phyloP scores from a whole-genome alignment of 1,140 invertebrate genomes.

The Drosophila parabipectinata region DNA sequence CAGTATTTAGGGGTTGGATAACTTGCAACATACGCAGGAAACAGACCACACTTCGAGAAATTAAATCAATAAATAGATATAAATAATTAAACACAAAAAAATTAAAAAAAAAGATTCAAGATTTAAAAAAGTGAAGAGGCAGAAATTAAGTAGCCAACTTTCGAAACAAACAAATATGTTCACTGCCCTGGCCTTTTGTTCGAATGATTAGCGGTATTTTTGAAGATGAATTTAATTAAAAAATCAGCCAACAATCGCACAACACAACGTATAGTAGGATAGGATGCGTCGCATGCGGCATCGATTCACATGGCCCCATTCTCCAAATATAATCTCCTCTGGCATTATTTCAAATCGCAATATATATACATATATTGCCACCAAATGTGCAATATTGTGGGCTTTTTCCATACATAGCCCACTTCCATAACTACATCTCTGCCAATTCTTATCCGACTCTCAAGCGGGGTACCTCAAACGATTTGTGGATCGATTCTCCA shows the following conservation, averaged over 20 bases:
- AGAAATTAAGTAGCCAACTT: constrained; percentile 17
- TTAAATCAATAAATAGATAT: no score
- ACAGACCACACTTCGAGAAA: no score
- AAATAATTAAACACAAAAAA: constrained; percentile 1
- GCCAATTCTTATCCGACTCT: no score
- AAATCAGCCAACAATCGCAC: constrained; percentile 27
- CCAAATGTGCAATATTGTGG: not conserved
- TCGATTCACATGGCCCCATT: constrained; percentile 45
- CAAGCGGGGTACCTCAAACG: no score
- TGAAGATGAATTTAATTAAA: constrained; percentile 81
- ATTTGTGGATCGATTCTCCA: no score
- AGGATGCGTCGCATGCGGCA: constrained; percentile 44
- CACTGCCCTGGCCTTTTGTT: constrained; percentile 45
- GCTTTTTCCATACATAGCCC: no score
- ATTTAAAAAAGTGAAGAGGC: no score
- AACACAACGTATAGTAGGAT: constrained; percentile 52
- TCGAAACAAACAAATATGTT: constrained; percentile 51
- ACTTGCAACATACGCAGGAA: no score
- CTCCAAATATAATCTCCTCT: constrained; percentile 17
- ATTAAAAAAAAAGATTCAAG: not conserved
- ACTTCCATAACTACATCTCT: no score
- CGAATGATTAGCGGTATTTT: constrained; percentile 79
- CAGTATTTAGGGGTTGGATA: no score
- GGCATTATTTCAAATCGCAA: constrained; percentile 7
- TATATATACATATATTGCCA: constrained; percentile 2